These are phyloP conservation scores for Synanthedon formicaeformis DNA, from an alignment of 2,888 invertebrate genomes.

Conservation along the genomic window DNA sequence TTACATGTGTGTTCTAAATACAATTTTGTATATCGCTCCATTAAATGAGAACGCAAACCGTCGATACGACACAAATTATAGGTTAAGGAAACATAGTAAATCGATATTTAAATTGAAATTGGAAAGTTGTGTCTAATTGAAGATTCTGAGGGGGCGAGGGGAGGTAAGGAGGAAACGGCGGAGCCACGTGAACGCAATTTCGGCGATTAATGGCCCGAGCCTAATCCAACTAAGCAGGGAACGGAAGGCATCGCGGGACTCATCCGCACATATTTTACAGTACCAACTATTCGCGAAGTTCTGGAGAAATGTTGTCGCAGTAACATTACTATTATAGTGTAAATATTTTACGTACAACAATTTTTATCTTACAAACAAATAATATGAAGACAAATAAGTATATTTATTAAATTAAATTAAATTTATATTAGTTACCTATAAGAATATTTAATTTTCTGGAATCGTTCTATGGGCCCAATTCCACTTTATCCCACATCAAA, in stretches of 20 bases:
- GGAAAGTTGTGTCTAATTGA: conserved; percentile 59
- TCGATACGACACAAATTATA: neutral
- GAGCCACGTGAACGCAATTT: conserved; percentile 54
- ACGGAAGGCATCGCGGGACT: conserved; percentile 39
- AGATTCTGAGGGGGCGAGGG: conserved; percentile 39
- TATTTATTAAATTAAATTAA: too few relatives aligned
- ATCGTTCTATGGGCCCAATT: too few relatives aligned
- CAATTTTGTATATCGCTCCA: too few relatives aligned
- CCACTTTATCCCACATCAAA: too few relatives aligned
- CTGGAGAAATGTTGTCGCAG: neutral
- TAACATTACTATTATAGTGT: too few relatives aligned
- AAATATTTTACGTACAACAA: too few relatives aligned
- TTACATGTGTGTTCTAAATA: too few relatives aligned
- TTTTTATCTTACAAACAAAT: too few relatives aligned
- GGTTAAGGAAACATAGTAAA: conserved; percentile 13
- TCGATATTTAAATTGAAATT: conserved; percentile 47
- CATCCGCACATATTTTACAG: conserved; percentile 33
- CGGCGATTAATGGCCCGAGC: conserved; percentile 62
- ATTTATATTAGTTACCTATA: too few relatives aligned
- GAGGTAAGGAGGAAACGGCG: conserved; percentile 6
- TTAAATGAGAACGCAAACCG: too few relatives aligned
- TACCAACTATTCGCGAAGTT: conserved; percentile 36
- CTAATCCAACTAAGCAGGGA: conserved; percentile 61
- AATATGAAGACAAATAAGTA: too few relatives aligned
- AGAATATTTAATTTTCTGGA: too few relatives aligned